Evolutionary conservation across 2,113 vertebrate species (phyloP), one percentile per base, ranked within the genome.

Genomic region (Elephantulus edwardii): DNA sequence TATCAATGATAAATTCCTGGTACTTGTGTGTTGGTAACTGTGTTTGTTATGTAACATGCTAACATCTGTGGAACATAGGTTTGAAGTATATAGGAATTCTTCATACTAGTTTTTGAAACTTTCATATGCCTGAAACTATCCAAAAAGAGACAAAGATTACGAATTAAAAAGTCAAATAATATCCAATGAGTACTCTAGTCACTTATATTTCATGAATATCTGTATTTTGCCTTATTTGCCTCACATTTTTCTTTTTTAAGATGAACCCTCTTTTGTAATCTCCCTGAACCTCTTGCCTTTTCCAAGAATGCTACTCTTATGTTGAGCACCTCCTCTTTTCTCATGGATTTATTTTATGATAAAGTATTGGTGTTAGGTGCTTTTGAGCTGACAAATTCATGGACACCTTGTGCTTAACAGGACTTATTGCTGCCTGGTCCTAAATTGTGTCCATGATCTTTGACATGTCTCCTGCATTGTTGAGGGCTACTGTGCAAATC

Each of bases 71-170:
- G 68, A 92, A 87, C 70, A 46, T 74, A 24, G 16, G 1, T 30
- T 2, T 82, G 70, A 20, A 3, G 16, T 44, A 46, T 6, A 28
- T n/a, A 77, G 68, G 87, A 30, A 60, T 60, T 60, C 26, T 60
- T 30, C 10, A 2, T 60, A 30, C 24, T 60, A 24, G 22, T 30
- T 30, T 84, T 46, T 62, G 50, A 12, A 83, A 20, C 46, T 74
- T 86, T 62, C 35, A 5, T 14, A 42, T 52, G 48, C 16, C 66
- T 80, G 33, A 58, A 74, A 74, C 2, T 44, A 66, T n/a, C 80
- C 74, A 26, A 89, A 50, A 90, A 74, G 70, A n/a, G n/a, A n/a
- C n/a, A 83, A n/a, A 83, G 71, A 28, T 86, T n/a, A n/a, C n/a
- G n/a, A 46, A 42, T 11, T 14, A 82, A 88, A 83, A 88, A 38